These are phyloP conservation scores for Drosophila borealis DNA, from an alignment of 2,888 invertebrate genomes.

Conservation along the genomic window DNA sequence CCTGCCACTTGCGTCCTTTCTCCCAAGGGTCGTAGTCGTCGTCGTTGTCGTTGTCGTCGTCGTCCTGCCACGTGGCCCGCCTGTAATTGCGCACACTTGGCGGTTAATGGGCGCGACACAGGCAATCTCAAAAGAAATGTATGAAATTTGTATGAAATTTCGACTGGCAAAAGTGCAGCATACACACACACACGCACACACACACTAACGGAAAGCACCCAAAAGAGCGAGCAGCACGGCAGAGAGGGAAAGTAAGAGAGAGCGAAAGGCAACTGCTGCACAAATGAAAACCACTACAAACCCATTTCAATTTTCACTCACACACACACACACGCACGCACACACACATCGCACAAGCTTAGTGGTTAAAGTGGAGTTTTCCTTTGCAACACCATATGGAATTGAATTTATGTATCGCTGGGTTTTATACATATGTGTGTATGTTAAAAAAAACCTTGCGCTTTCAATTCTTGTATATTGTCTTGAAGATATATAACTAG, in stretches of 20 bases:
- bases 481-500: no score
- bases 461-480: no score
- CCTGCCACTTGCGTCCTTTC: slow-evolving; percentile 27
- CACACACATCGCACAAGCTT: slow-evolving; percentile 6
- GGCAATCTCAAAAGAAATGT: slow-evolving; percentile 76
- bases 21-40: no score
- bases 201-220: no score
- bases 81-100: slow-evolving; percentile 76
- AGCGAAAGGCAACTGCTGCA: slow-evolving; percentile 7
- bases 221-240: no score
- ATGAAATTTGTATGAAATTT: slow-evolving; percentile 75
- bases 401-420: slow-evolving; percentile 7
- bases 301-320: slow-evolving; percentile 29
- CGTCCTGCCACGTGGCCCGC: slow-evolving; percentile 40
- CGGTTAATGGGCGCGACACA: slow-evolving; percentile 78
- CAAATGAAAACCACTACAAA: slow-evolving; percentile 30
- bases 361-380: slow-evolving; percentile 7
- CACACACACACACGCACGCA: slow-evolving; percentile 4
- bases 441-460: neutral
- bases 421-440: neutral
- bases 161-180: slow-evolving; percentile 71
- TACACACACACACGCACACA: slow-evolving; percentile 40
- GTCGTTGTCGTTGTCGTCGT: slow-evolving; percentile 10
- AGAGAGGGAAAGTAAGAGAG: neutral
- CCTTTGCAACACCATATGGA: slow-evolving; percentile 4